Evolutionary conservation across 1,140 invertebrate species (phyloP), one percentile per base, ranked within the genome.

Genomic region (Diachasma alloeum): DNA sequence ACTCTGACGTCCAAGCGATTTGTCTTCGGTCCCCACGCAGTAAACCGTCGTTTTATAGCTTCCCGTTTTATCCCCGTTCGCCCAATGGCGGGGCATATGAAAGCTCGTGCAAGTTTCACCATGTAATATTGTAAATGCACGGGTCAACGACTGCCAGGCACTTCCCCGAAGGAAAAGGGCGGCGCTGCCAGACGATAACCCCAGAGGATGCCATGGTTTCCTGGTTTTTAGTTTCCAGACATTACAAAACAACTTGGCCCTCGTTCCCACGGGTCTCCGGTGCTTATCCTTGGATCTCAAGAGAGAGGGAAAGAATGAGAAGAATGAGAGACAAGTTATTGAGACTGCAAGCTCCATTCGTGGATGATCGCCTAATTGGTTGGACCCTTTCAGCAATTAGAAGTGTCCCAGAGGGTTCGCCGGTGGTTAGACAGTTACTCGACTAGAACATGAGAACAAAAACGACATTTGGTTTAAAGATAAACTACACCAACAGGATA

Each of bases 361-460:
- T 69, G 17, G 80, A 79, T 82, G 79, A 78, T 79, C 80, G 83
- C 86, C 86, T 87, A 85, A 85, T 87, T 84, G 82, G 77, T 79
- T 79, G 81, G 82, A 82, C 83, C 82, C 85, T 84, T 82, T 82
- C 82, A 84, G 79, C 82, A 86, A 87, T 87, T 87, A 87, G 82
- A 85, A 87, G 86, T 86, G 85, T 84, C 79, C 79, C 75, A 73
- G 68, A 76, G 70, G 75, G 69, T 69, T 74, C 67, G n/a, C n/a
- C 48, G 17, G n/a, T 74, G 53, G 48, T 24, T 56, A 24, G 46
- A 15, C 48, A 56, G 13, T 15, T 22, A 69, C 13, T 13, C 39
- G 39, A n/a, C 36, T 24, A 17, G 68, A 17, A 0, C 19, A 53
- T 11, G 10, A 67, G 36, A 75, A 36, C 26, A 63, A 36, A 74